Evolutionary conservation across 2,888 invertebrate species (phyloP), one percentile per base, ranked within the genome.

Genomic region (Terebella lapidaria): DNA sequence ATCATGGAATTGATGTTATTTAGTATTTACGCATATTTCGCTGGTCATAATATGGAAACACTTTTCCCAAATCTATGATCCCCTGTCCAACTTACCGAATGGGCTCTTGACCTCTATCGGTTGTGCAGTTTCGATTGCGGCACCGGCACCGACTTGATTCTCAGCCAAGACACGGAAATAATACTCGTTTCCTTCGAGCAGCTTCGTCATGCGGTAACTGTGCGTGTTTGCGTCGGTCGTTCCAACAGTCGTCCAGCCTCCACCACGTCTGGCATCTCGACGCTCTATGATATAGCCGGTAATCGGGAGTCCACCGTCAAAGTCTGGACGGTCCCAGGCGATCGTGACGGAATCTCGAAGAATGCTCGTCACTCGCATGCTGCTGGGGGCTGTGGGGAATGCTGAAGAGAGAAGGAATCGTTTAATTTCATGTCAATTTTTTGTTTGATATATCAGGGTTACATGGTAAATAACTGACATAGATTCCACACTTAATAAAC

Each of bases 1-100:
- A n/a, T n/a, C n/a, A n/a, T n/a, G n/a, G n/a, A n/a, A n/a, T n/a
- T n/a, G n/a, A n/a, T n/a, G n/a, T n/a, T n/a, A n/a, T n/a, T n/a
- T n/a, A n/a, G n/a, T n/a, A n/a, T n/a, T n/a, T n/a, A n/a, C n/a
- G n/a, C n/a, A n/a, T n/a, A n/a, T n/a, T n/a, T n/a, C n/a, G n/a
- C n/a, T n/a, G n/a, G n/a, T n/a, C n/a, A n/a, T n/a, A n/a, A n/a
- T n/a, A n/a, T n/a, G n/a, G n/a, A n/a, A n/a, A n/a, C n/a, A n/a
- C n/a, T n/a, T n/a, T n/a, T n/a, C n/a, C n/a, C n/a, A n/a, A n/a
- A n/a, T n/a, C n/a, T n/a, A n/a, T n/a, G n/a, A n/a, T n/a, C n/a
- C n/a, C n/a, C n/a, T n/a, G n/a, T n/a, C n/a, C 10, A 35, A 86
- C 92, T 87, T 83, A 94, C 94, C 92, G 73, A 69, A 71, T 52